Conservation (phyloP, 2,797 vertebrate genomes). For the Orientallactaga sibirica region DNA sequence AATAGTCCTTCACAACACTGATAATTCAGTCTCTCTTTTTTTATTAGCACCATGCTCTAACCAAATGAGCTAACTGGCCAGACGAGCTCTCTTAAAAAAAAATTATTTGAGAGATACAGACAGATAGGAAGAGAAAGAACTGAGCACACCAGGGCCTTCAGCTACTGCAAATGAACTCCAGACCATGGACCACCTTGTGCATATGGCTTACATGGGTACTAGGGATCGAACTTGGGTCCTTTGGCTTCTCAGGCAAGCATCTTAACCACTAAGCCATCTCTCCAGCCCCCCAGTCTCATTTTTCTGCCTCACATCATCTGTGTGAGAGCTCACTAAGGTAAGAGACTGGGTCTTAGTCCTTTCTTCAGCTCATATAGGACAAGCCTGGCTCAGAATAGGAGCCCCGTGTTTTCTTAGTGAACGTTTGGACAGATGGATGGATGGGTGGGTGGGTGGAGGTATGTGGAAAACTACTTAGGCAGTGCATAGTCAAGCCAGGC, state of each 20-base stretch:
- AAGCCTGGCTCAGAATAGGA: not conserved
- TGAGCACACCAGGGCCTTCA: too few relatives aligned
- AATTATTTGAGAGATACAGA: too few relatives aligned
- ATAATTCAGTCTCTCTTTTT: slow-evolving; percentile 48
- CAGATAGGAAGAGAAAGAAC: too few relatives aligned
- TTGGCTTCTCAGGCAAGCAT: too few relatives aligned
- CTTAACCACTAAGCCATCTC: too few relatives aligned
- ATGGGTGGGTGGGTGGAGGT: not conserved
- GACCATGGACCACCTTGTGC: too few relatives aligned
- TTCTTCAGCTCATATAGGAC: not conserved
- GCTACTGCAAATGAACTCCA: too few relatives aligned
- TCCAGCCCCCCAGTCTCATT: too few relatives aligned
- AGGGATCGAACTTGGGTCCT: too few relatives aligned
- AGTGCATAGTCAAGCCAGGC: not conserved
- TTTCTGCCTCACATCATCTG: not conserved
- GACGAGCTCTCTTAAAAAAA: too few relatives aligned
- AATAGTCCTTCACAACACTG: slow-evolving; percentile 47
- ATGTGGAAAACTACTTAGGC: not conserved
- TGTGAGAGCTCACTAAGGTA: not conserved
- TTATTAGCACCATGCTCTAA: not conserved
- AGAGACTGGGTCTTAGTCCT: not conserved
- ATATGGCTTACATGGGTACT: too few relatives aligned
- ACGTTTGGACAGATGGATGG: not conserved
- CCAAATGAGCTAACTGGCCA: too few relatives aligned
- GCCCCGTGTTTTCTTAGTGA: slow-evolving; percentile 23